Conservation (phyloP, 2,888 invertebrate genomes). For the Cheilosia soror region DNA sequence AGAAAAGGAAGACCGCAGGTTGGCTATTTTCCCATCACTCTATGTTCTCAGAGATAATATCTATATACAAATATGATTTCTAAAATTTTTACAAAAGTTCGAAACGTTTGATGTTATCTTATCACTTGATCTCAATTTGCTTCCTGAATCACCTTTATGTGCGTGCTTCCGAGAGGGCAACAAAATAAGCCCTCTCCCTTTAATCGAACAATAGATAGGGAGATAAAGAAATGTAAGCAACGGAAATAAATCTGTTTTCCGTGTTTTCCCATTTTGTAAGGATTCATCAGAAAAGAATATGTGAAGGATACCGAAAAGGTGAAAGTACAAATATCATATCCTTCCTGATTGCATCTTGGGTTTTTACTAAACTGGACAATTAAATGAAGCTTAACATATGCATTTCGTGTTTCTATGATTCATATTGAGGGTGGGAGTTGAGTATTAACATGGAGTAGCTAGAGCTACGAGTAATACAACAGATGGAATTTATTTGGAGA, state of each 20-base stretch:
- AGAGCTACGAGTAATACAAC: not conserved
- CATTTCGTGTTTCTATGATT: slow-evolving; percentile 22
- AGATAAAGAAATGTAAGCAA: slow-evolving; percentile 15
- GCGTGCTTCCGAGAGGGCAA: slow-evolving; percentile 30
- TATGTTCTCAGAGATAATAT: not conserved
- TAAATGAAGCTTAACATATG: slow-evolving; percentile 81
- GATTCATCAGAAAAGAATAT: slow-evolving; percentile 30
- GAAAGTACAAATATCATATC: slow-evolving; percentile 54
- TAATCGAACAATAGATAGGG: not conserved
- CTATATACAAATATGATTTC: not conserved
- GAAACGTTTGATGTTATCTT: slow-evolving; percentile 51
- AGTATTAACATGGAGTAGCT: slow-evolving; percentile 1
- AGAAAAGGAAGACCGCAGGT: slow-evolving; percentile 18
- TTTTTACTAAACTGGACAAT: slow-evolving; percentile 77
- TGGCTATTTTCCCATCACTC: slow-evolving; percentile 59
- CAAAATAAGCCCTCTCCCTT: not conserved
- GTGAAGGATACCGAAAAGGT: slow-evolving; percentile 35
- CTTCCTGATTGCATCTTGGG: slow-evolving; percentile 49
- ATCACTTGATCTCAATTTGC: slow-evolving; percentile 43
- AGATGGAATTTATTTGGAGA: not conserved
- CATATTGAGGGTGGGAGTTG: not conserved
- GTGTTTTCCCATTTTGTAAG: slow-evolving; percentile 47
- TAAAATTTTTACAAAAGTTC: slow-evolving; percentile 12
- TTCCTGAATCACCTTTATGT: slow-evolving; percentile 39
- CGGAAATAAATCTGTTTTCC: slow-evolving; percentile 48